phyloP scores from a whole-genome alignment of 2,888 invertebrate genomes.

The Rhagophthalmus giganteus region DNA sequence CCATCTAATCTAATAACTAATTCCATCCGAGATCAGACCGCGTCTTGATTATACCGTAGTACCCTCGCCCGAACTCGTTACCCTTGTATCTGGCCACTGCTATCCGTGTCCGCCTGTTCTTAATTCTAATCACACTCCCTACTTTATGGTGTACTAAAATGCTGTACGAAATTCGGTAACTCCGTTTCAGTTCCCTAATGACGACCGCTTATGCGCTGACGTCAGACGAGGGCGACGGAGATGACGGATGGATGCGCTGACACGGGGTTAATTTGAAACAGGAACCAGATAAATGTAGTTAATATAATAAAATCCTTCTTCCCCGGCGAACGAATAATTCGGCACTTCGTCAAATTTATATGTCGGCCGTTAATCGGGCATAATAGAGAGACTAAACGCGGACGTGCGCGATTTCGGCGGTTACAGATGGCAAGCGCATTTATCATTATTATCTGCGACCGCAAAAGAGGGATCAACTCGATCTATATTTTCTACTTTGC shows the following conservation, averaged over 20 bases:
- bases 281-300: slow-evolving; percentile 52
- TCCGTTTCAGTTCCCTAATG: slow-evolving; percentile 33
- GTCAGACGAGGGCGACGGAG: slow-evolving; percentile 34
- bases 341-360: slow-evolving; percentile 34
- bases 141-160: slow-evolving; percentile 34
- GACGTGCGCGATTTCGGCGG: slow-evolving; percentile 24
- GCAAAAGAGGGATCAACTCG: slow-evolving; percentile 28
- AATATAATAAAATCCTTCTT: slow-evolving; percentile 47
- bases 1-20: slow-evolving; percentile 46
- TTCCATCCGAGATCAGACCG: slow-evolving; percentile 35
- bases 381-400: slow-evolving; percentile 29
- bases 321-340: slow-evolving; percentile 34
- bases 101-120: slow-evolving; percentile 36
- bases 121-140: slow-evolving; percentile 36
- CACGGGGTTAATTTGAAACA: slow-evolving; percentile 52
- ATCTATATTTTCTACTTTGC: slow-evolving; percentile 41
- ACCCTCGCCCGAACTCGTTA: slow-evolving; percentile 33
- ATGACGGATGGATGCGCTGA: slow-evolving; percentile 50
- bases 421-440: slow-evolving; percentile 28
- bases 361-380: slow-evolving; percentile 23
- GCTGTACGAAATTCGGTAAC: slow-evolving; percentile 32
- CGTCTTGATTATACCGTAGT: slow-evolving; percentile 33
- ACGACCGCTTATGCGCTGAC: slow-evolving; percentile 32
- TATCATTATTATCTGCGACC: slow-evolving; percentile 26
- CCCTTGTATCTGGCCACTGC: slow-evolving; percentile 35